Evolutionary conservation across 2,113 vertebrate species (phyloP).

Genomic region (Oncorhynchus nerka): DNA sequence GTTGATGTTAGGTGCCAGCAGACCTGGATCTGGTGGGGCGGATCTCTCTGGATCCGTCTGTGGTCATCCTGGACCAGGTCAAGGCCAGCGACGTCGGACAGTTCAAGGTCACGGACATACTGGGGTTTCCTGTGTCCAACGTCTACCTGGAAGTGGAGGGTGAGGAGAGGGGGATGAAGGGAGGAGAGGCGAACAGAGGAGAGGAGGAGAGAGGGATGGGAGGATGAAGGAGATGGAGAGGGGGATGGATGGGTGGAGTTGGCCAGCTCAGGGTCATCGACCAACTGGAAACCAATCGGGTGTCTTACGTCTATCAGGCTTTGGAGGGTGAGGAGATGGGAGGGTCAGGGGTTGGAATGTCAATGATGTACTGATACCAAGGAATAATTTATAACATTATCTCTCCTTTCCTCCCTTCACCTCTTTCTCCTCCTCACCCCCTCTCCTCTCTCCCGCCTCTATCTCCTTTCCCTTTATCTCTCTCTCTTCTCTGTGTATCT

Average conservation of each 20-base stretch:
- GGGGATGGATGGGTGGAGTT: background rate
- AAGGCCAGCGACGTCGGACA: slow-evolving; percentile 58
- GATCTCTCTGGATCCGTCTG: slow-evolving; percentile 58
- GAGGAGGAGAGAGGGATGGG: slow-evolving; percentile 17
- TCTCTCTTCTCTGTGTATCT: background rate
- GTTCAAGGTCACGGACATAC: slow-evolving; percentile 63
- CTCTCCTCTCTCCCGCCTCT: background rate
- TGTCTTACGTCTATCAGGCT: background rate
- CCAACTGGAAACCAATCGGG: background rate
- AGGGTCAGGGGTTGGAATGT: slow-evolving; percentile 11
- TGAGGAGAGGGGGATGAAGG: slow-evolving; percentile 37
- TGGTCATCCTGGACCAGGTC: slow-evolving; percentile 61
- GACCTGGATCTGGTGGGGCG: slow-evolving; percentile 58
- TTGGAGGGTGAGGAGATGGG: background rate
- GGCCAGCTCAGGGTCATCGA: no score
- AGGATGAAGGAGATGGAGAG: background rate
- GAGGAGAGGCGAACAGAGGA: background rate
- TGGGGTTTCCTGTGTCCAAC: slow-evolving; percentile 62
- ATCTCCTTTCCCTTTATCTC: slow-evolving; percentile 2
- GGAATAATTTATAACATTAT: background rate
- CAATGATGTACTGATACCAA: background rate
- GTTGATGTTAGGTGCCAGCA: slow-evolving; percentile 15
- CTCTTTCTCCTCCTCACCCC: background rate
- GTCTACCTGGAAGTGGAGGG: slow-evolving; percentile 59
- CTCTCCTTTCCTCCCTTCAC: slow-evolving; percentile 2